A percentile compares a stretch with the other conserved stretches of the same genome.
Evolutionary conservation across 2,797 vertebrate genomes (phyloP).

Genomic region (Craterocephalus amniculus): DNA sequence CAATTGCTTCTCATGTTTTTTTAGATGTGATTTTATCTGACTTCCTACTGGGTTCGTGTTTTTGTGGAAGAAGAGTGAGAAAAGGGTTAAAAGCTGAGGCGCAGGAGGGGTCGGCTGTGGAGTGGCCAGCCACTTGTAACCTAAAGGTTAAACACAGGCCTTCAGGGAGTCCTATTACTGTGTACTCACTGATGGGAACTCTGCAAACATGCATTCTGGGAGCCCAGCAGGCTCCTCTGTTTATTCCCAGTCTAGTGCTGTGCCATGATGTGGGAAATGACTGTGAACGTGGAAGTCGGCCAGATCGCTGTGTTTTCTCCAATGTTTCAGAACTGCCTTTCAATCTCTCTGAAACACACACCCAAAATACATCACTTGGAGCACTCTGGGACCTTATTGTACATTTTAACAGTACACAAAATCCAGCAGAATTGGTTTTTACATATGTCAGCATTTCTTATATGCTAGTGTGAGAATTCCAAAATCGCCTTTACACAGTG

Average conservation of each 20-base stretch:
- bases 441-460: slow-evolving; percentile 40
- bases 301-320: slow-evolving; percentile 62
- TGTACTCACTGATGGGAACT: slow-evolving; percentile 83
- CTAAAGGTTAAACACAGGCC: slow-evolving; percentile 79
- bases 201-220: slow-evolving; percentile 79
- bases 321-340: slow-evolving; percentile 50
- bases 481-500: slow-evolving; percentile 33
- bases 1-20: background rate
- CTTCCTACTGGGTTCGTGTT: slow-evolving; percentile 14
- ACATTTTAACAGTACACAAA: slow-evolving; percentile 41
- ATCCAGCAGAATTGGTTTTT: slow-evolving; percentile 45
- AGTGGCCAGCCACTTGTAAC: slow-evolving; percentile 75
- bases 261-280: slow-evolving; percentile 81
- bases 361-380: slow-evolving; percentile 20
- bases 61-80: slow-evolving; percentile 28
- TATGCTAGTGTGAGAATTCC: slow-evolving; percentile 29
- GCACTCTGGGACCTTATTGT: background rate
- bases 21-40: slow-evolving; percentile 5
- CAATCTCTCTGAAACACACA: slow-evolving; percentile 36
- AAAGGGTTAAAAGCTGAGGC: slow-evolving; percentile 67
- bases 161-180: slow-evolving; percentile 80
- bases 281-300: slow-evolving; percentile 71
- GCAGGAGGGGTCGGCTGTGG: slow-evolving; percentile 31
- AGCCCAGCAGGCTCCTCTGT: slow-evolving; percentile 78
- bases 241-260: slow-evolving; percentile 75